phyloP scores from a whole-genome alignment of 2,113 vertebrate genomes.

The human region DNA sequence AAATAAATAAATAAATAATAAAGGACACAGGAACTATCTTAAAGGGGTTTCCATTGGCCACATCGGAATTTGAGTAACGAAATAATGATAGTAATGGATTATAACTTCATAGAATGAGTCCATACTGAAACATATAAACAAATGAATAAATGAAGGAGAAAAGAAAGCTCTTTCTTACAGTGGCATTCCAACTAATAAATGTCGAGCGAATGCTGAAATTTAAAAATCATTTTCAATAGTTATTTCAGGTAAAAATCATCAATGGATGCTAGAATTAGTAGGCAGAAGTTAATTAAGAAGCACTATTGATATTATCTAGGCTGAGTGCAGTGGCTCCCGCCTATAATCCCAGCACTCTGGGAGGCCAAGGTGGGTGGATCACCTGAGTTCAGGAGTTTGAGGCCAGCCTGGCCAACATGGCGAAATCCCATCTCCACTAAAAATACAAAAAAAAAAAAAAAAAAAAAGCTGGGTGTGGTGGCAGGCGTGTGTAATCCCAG shows the following conservation, averaged over 20 bases:
- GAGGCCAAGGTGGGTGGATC: not conserved
- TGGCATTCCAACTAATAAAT: not conserved
- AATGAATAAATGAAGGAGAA: too few species aligned
- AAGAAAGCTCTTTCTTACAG: not conserved
- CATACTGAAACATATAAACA: not conserved
- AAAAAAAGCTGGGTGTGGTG: too few species aligned
- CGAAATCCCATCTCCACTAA: too few species aligned
- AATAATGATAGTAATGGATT: not conserved
- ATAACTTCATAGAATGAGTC: not conserved
- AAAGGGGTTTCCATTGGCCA: not conserved
- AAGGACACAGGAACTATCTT: not conserved
- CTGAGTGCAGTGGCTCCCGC: too few species aligned
- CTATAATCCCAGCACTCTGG: too few species aligned
- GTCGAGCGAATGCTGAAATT: not conserved
- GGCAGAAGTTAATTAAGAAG: not conserved
- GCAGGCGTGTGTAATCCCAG: too few species aligned
- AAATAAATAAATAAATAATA: too few species aligned
- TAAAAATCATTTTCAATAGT: not conserved
- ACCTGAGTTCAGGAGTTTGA: not conserved
- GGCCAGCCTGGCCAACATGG: not conserved
- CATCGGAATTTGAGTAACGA: not conserved
- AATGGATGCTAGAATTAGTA: not conserved
- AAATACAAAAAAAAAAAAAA: too few species aligned
- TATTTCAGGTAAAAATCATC: slow-evolving; percentile 13
- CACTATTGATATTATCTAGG: too few species aligned